A percentile compares a stretch with the other conserved stretches of the same genome.
Conservation (phyloP, 2,797 vertebrate species). For the Lagodon rhomboides region DNA sequence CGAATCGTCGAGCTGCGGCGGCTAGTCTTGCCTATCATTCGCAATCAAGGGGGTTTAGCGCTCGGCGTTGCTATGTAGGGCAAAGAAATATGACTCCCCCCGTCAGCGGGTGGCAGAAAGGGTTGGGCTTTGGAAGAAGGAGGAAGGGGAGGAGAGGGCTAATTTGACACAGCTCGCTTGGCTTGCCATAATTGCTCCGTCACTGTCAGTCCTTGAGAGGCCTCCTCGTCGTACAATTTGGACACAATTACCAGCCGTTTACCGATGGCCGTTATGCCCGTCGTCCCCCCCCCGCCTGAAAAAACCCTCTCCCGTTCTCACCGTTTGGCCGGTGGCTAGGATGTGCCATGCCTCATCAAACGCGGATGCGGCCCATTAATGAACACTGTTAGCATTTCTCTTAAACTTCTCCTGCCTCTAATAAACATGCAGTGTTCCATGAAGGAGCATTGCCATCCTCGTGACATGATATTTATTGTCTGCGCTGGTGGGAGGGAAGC, state of each 20-base stretch:
- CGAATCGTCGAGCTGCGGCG: conserved; percentile 90
- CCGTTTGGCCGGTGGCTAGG: conserved; percentile 75
- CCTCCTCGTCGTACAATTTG: conserved; percentile 96
- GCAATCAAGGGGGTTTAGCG: conserved; percentile 95
- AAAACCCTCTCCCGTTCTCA: conserved; percentile 54
- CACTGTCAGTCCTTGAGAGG: conserved; percentile 95
- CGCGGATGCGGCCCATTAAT: conserved; percentile 99
- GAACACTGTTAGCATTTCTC: conserved; percentile 99
- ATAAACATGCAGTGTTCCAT: conserved; percentile 99
- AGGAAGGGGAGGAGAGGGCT: conserved; percentile 83
- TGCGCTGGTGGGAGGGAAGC: conserved; percentile 88
- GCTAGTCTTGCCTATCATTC: conserved; percentile 93
- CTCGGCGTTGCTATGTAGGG: conserved; percentile 85
- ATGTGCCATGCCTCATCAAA: conserved; percentile 99
- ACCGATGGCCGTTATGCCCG: conserved; percentile 94
- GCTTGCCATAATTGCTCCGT: conserved; percentile 99
- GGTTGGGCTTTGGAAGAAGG: conserved; percentile 65
- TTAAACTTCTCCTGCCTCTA: conserved; percentile 98
- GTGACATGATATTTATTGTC: conserved; percentile 99
- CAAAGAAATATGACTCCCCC: conserved; percentile 96
- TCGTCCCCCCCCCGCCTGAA: conserved; percentile 84
- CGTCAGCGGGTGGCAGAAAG: conserved; percentile 80
- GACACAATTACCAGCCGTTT: conserved; percentile 99
- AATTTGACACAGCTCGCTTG: conserved; percentile 99
- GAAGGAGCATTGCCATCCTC: conserved; percentile 98